Conservation (phyloP, 2,888 invertebrate species). For the Dynastes maya region DNA sequence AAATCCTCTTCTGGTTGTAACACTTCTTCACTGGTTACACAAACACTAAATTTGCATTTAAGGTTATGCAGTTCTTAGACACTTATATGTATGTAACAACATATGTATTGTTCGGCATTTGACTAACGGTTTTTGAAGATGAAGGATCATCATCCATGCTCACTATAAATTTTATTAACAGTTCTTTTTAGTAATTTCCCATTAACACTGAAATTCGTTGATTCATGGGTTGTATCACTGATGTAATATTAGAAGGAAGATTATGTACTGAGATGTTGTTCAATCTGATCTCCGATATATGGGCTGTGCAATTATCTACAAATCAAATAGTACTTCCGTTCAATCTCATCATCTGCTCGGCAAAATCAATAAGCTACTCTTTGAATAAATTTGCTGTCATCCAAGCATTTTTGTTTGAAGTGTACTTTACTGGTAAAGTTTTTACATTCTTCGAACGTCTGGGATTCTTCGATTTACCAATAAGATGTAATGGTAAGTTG, state of each 20-base stretch:
- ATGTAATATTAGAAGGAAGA: not conserved
- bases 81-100: no score
- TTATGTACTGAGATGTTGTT: not conserved
- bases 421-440: no score
- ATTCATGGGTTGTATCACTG: not conserved
- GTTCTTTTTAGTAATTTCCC: not conserved
- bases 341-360: no score
- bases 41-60: not conserved
- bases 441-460: no score
- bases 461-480: no score
- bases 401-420: no score
- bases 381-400: no score
- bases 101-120: not conserved
- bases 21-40: not conserved
- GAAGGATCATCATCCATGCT: no score
- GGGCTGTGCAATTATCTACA: not conserved
- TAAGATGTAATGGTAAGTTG: no score
- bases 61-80: not conserved
- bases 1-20: constrained; percentile 17
- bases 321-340: no score
- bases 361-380: no score
- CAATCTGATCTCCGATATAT: not conserved
- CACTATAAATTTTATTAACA: no score
- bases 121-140: not conserved
- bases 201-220: not conserved